These are phyloP conservation scores for Synanthedon formicaeformis DNA, from an alignment of 2,888 invertebrate genomes.

Conservation along the genomic window DNA sequence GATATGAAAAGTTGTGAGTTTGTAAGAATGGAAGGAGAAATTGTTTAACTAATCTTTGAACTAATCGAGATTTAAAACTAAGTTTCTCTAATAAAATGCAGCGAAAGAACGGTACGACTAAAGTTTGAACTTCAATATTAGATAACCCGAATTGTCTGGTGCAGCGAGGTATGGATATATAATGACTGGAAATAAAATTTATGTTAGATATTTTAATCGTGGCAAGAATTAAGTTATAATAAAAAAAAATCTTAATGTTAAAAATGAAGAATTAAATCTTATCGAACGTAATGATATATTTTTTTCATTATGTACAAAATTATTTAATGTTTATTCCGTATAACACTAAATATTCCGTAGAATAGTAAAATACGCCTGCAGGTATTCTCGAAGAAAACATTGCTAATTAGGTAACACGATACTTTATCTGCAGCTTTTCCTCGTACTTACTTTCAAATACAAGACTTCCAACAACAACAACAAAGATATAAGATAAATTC, in stretches of 20 bases:
- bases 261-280: too few relatives aligned
- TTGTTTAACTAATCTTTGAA: slow-evolving; percentile 29
- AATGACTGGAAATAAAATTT: slow-evolving; percentile 2
- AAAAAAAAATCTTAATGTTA: too few relatives aligned
- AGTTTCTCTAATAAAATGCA: slow-evolving; percentile 54
- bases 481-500: slow-evolving; percentile 21
- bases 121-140: slow-evolving; percentile 51
- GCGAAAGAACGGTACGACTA: slow-evolving; percentile 37
- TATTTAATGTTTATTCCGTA: too few relatives aligned
- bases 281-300: too few relatives aligned
- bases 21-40: neutral
- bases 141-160: slow-evolving; percentile 53
- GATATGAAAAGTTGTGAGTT: too few relatives aligned
- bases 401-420: neutral
- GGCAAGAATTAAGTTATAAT: too few relatives aligned
- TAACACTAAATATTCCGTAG: too few relatives aligned
- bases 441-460: neutral
- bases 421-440: neutral
- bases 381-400: neutral
- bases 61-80: slow-evolving; percentile 36
- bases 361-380: neutral
- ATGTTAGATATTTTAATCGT: too few relatives aligned
- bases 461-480: slow-evolving; percentile 2
- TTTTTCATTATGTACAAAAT: too few relatives aligned
- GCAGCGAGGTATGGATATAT: slow-evolving; percentile 41